phyloP scores from a whole-genome alignment of 23 tunicate genomes.

The Ciona savignyi region DNA sequence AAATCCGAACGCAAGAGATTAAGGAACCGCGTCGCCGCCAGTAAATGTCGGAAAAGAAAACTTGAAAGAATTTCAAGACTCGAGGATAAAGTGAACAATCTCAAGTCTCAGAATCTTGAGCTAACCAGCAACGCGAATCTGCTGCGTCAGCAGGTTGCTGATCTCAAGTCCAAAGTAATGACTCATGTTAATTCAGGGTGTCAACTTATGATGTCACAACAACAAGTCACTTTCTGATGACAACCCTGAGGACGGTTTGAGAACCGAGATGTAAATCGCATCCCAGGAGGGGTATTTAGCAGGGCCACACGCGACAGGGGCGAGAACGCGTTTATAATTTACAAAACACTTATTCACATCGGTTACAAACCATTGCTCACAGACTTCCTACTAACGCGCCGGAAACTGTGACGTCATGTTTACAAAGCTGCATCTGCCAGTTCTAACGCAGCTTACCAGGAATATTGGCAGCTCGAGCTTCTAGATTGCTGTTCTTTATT shows the following conservation, averaged over 20 bases:
- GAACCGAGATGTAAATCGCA: not conserved
- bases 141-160: conserved; percentile 90
- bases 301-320: not conserved
- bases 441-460: not conserved
- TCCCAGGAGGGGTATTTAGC: not conserved
- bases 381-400: not conserved
- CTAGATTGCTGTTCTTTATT: not conserved
- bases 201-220: conserved; percentile 85
- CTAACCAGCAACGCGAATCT: conserved; percentile 68
- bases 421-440: not conserved
- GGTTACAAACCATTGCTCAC: not conserved
- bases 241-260: not conserved
- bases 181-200: conserved; percentile 90
- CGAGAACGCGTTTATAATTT: not conserved
- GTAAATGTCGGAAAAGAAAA: conserved; percentile 95
- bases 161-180: conserved; percentile 86
- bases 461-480: not conserved
- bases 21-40: conserved; percentile 96
- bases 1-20: conserved; percentile 95
- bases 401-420: not conserved
- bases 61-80: conserved; percentile 87
- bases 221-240: conserved; percentile 69
- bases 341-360: not conserved
- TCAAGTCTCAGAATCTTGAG: conserved; percentile 79
- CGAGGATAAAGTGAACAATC: conserved; percentile 85